Evolutionary conservation across 2,113 vertebrate genomes (phyloP), one percentile per base, ranked within the genome.

Genomic region (Australoheros scitulus): DNA sequence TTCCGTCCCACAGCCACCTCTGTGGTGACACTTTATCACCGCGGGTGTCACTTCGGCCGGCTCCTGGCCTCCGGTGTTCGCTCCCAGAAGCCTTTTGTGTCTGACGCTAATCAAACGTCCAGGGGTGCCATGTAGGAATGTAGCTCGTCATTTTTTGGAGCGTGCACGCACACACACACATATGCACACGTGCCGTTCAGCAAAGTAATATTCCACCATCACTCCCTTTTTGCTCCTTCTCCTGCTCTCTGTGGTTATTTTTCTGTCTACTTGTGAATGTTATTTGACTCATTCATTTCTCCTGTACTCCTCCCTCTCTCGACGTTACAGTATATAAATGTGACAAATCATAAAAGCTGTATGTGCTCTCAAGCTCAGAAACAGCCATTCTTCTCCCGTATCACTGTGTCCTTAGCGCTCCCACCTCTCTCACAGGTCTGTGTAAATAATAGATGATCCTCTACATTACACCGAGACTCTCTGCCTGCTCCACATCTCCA

Each of bases 371-470:
- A 6, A 47, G 74, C 78, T 88, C 78, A 84, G 82, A 80, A 91
- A 59, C 34, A 22, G 3, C 43, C 74, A 86, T 91, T 86, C 63
- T 81, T 90, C 88, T 86, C 83, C 74, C 2, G 55, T 78, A 75
- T 81, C 82, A 24, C 57, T 57, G 68, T 87, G 74, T 87, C 77
- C 79, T 87, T 80, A 90, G 84, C 76, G 81, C 87, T 61, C 29
- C 82, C 79, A 64, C 78, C 80, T 92, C 87, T 93, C 85, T 91
- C 87, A 78, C 83, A 86, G 87, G 77, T 86, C 76, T 65, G 65
- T 55, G 80, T 94, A 82, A 94, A 94, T 95, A 93, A 95, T 94
- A 94, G 90, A 95, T 94, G 92, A 90, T 84, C 26, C 63, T 81
- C 43, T 89, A 77, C 91, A 88, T 91, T 92, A 87, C 89, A 80